phyloP scores from a whole-genome alignment of 2,797 vertebrate genomes.

The Cichlasoma orientale region DNA sequence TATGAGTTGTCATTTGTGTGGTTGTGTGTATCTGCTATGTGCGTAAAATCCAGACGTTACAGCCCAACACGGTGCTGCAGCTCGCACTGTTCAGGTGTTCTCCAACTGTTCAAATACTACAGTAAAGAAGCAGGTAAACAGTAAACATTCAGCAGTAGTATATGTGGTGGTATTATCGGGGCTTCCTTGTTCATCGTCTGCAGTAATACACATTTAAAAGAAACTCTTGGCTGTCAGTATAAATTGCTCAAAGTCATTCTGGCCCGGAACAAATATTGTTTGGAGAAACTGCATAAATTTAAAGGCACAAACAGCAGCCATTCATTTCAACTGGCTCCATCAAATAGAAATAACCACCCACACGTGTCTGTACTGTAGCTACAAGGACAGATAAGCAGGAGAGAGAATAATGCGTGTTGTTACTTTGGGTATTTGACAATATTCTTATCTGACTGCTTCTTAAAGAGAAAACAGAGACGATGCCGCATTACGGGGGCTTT shows the following conservation, averaged over 20 bases:
- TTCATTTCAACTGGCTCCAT: constrained; percentile 48
- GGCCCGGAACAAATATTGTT: constrained; percentile 40
- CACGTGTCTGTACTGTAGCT: constrained; percentile 32
- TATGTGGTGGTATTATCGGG: constrained; percentile 22
- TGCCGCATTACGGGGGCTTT: constrained; percentile 4
- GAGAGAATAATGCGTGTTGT: not conserved
- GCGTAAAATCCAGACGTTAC: not conserved
- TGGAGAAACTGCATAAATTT: constrained; percentile 24
- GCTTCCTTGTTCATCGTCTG: constrained; percentile 33
- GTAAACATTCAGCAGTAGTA: constrained; percentile 15
- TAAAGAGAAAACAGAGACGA: not conserved
- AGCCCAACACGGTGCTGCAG: not conserved
- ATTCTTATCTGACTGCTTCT: not conserved
- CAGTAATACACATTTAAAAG: constrained; percentile 21
- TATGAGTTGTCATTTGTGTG: not conserved
- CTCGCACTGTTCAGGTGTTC: not conserved
- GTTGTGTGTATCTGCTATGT: not conserved
- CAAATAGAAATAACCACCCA: constrained; percentile 52
- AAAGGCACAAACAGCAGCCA: constrained; percentile 17
- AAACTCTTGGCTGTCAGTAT: constrained; percentile 16
- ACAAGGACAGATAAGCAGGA: not conserved
- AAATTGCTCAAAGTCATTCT: constrained; percentile 30
- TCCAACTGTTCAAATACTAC: not conserved
- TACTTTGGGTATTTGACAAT: not conserved
- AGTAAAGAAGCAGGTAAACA: constrained; percentile 32